Evolutionary conservation across 2,888 invertebrate species (phyloP).

Genomic region (Caenorhabditis japonica): DNA sequence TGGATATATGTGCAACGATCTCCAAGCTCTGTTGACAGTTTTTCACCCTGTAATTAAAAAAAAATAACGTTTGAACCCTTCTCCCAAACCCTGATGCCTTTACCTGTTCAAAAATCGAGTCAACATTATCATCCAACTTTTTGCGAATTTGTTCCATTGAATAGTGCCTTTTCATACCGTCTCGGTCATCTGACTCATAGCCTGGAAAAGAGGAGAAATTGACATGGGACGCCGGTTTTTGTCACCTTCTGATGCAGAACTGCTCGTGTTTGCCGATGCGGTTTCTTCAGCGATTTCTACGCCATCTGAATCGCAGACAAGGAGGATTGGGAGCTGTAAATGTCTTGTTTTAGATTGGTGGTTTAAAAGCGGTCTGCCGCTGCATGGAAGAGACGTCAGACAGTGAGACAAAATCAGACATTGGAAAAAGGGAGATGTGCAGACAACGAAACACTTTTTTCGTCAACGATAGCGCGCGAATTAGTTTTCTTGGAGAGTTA

Average conservation of each 20-base stretch:
- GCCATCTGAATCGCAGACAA: constrained; percentile 59
- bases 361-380: too few species aligned
- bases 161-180: constrained; percentile 55
- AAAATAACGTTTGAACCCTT: not conserved
- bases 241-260: constrained; percentile 49
- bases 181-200: constrained; percentile 59
- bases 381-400: too few species aligned
- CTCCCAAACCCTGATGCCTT: too few species aligned
- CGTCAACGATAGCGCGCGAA: too few species aligned
- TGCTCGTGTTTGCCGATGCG: constrained; percentile 36
- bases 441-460: too few species aligned
- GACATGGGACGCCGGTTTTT: constrained; percentile 6
- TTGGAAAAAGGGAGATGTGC: too few species aligned
- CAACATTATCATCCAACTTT: constrained; percentile 48
- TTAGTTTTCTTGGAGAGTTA: too few species aligned
- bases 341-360: too few species aligned
- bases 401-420: too few species aligned
- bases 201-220: constrained; percentile 30
- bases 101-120: constrained; percentile 39
- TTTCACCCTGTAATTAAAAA: constrained; percentile 34
- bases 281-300: constrained; percentile 52
- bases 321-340: constrained; percentile 55
- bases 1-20: constrained; percentile 31
- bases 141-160: constrained; percentile 64
- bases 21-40: constrained; percentile 35